Percentiles rank a stretch among this genome's conserved stretches.
phyloP scores from a whole-genome alignment of 2,113 vertebrate species.

The Lophius piscatorius region DNA sequence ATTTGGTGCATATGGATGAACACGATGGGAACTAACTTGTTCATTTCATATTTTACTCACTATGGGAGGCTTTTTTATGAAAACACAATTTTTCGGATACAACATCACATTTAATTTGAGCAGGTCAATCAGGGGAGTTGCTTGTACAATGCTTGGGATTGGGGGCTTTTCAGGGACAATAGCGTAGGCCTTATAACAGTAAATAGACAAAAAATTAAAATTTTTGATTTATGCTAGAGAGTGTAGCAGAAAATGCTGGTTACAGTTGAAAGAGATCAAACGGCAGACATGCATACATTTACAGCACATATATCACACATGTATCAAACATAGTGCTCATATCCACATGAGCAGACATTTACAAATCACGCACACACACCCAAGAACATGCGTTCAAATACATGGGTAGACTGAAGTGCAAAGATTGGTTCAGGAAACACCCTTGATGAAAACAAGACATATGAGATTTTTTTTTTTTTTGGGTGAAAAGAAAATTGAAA shows the following conservation, averaged over 20 bases:
- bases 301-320: neutral
- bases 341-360: slow-evolving; percentile 12
- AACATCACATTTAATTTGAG: no score
- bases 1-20: no score
- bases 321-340: neutral
- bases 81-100: no score
- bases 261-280: neutral
- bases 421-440: slow-evolving; percentile 47
- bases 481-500: slow-evolving; percentile 50
- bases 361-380: slow-evolving; percentile 13
- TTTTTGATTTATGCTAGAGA: neutral
- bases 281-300: slow-evolving; percentile 5
- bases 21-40: no score
- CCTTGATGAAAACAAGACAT: slow-evolving; percentile 56
- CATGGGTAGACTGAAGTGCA: slow-evolving; percentile 12
- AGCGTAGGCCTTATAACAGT: no score
- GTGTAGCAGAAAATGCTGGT: neutral
- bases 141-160: no score
- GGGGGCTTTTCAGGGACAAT: no score
- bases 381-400: slow-evolving; percentile 11
- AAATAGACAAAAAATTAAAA: no score
- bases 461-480: slow-evolving; percentile 32
- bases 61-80: no score
- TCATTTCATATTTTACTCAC: no score
- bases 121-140: no score